These are phyloP conservation scores for Mustelus asterias DNA, from an alignment of 2,113 vertebrate genomes.

Conservation along the genomic window DNA sequence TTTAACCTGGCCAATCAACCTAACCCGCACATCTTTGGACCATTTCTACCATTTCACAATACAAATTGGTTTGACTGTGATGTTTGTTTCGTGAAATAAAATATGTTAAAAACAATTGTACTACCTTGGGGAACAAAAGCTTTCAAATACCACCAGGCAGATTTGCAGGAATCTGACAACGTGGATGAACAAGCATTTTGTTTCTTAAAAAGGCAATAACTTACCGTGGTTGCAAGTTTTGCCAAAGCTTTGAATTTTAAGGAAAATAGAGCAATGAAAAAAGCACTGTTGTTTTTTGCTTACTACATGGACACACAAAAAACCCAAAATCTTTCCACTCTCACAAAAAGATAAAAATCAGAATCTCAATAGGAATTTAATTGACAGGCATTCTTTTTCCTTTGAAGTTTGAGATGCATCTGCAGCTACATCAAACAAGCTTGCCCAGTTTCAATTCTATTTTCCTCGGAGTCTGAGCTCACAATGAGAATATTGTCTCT, in stretches of 20 bases:
- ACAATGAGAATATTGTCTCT: slow-evolving; percentile 33
- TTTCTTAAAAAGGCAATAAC: not conserved
- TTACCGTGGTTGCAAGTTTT: not conserved
- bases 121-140: not conserved
- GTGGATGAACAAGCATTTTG: too few species aligned
- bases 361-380: not conserved
- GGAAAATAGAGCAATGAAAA: not conserved
- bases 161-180: not conserved
- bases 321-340: not conserved
- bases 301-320: not conserved
- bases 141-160: not conserved
- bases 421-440: slow-evolving; percentile 2
- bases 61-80: not conserved
- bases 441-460: slow-evolving; percentile 17
- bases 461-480: not conserved
- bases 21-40: too few species aligned
- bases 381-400: not conserved
- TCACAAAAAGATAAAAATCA: not conserved
- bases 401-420: not conserved
- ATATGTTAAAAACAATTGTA: not conserved
- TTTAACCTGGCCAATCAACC: too few species aligned
- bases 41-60: not conserved
- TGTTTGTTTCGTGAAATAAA: slow-evolving; percentile 5
- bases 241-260: not conserved
- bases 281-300: not conserved